Base-by-base conservation (phyloP, 2,888 invertebrate genomes). In the Andrena chrysosceles region DNA sequence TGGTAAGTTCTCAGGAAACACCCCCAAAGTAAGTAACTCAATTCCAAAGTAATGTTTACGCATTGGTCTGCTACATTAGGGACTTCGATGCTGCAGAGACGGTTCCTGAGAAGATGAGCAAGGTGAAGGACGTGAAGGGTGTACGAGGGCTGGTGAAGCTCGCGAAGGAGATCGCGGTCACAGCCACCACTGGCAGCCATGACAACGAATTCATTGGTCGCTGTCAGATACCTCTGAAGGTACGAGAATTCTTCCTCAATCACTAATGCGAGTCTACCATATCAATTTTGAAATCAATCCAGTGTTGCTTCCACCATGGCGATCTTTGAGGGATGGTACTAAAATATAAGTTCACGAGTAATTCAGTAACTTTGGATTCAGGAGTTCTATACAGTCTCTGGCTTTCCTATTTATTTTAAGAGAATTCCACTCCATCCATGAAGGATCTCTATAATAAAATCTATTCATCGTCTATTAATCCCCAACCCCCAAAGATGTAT, bases 121-220 rank as follows among this genome's bases (percentile, higher is more conserved):
- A 98, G 94, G 95, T 98, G 83, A 96, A 97, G 85, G 97, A 97
- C 90, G 97, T 98, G 0, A 98, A 98, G 94, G 98, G 98, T 0
- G 96, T 98, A 0, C 96, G 96, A 92, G 98, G 98, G 0, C 95
- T 98, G 23, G 95, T 97, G 42, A 98, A 97, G 93, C 94, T 98
- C 49, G 96, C 98, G 95, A 98, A 98, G 92, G 98, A 98, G 94
- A 97, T 98, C 77, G 98, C 97, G 0, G 96, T 99, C 20, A 99
- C 99, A 0, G 99, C 99, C 62, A 98, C 99, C 0, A 98, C 98
- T 0, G 97, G 99, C 85, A 98, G 97, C 95, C 98, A 97, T 94
- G 97, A 99, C 88, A 99, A 99, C 93, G 99, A 99, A 94, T 96
- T 99, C 77, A 97, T 99, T 80, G 99, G 99, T 0, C 97, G 96